Evolutionary conservation across 64 coral and sea anemone genomes (phyloP).

Genomic region (Porites australiensis): DNA sequence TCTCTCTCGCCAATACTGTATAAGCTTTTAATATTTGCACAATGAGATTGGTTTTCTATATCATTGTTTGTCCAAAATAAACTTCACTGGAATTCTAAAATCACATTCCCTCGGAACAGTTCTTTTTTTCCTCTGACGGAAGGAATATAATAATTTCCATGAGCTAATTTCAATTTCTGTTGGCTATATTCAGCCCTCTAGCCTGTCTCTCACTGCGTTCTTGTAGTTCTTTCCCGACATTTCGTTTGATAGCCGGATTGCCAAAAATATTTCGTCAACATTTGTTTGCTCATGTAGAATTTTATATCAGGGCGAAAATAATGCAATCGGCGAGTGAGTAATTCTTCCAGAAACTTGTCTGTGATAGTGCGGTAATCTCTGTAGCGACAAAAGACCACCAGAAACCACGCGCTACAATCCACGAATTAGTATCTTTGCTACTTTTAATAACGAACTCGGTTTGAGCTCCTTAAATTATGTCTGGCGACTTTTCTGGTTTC

Average conservation of each 20-base stretch:
- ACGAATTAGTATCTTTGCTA: constrained; percentile 2
- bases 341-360: neutral
- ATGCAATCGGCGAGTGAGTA: no score
- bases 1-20: neutral
- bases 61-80: constrained; percentile 7
- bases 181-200: no score
- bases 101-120: neutral
- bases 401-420: neutral
- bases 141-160: neutral
- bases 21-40: neutral
- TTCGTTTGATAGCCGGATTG: neutral
- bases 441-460: constrained; percentile 13
- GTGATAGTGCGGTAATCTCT: neutral
- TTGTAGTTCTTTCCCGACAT: neutral
- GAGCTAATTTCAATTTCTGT: neutral
- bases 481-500: neutral
- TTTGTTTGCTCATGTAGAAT: neutral
- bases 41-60: neutral
- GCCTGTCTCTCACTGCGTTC: neutral
- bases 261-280: neutral
- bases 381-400: neutral
- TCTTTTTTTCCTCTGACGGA: neutral
- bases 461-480: constrained; percentile 6
- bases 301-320: neutral
- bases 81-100: neutral